A percentile compares a stretch with the other conserved stretches of the same genome.
phyloP scores from a whole-genome alignment of 2,888 invertebrate genomes.

The Melipona beecheii region DNA sequence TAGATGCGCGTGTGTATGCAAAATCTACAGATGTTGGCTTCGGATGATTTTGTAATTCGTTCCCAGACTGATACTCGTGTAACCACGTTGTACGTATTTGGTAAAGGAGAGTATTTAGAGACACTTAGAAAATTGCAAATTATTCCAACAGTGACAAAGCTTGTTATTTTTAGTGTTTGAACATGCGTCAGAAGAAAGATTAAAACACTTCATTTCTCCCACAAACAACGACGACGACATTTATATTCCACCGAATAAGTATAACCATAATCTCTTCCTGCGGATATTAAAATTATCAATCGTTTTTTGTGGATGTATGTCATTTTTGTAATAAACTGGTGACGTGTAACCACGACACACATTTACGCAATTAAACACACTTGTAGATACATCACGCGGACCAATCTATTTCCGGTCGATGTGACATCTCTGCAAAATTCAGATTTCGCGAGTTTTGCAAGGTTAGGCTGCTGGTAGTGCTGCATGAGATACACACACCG shows the following conservation, averaged over 20 bases:
- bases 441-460: conserved; percentile 1
- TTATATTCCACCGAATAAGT: too few species aligned
- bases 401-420: neutral
- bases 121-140: neutral
- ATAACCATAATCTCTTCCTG: too few species aligned
- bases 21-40: conserved; percentile 24
- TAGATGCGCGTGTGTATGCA: conserved; percentile 38
- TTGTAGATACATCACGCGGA: neutral
- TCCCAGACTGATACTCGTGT: conserved; percentile 7
- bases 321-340: neutral
- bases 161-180: neutral
- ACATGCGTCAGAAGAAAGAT: too few species aligned
- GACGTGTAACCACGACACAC: neutral
- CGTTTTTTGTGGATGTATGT: neutral
- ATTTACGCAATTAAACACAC: conserved; percentile 8
- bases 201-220: too few species aligned
- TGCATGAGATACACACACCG: conserved; percentile 35
- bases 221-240: too few species aligned
- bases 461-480: conserved; percentile 8
- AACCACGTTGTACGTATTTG: conserved; percentile 27
- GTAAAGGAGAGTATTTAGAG: neutral
- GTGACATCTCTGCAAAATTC: conserved; percentile 1
- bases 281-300: neutral
- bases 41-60: conserved; percentile 11
- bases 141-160: neutral